Evolutionary conservation across 2,113 vertebrate genomes (phyloP).

Genomic region (Oncorhynchus nerka): DNA sequence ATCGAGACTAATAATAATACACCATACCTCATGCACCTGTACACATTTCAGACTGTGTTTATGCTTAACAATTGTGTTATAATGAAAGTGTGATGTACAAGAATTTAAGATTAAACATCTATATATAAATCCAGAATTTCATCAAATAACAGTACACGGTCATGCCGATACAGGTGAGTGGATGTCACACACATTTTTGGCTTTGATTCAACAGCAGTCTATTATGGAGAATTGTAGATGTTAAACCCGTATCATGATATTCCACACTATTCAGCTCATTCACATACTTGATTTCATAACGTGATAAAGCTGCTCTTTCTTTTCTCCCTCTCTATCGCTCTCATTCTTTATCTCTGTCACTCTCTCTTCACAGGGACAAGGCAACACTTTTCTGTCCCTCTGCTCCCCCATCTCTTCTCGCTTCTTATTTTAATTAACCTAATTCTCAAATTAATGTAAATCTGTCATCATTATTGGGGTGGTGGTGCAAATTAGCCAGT

Average conservation of each 20-base stretch:
- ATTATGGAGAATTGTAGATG: too few relatives aligned
- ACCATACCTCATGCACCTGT: background rate
- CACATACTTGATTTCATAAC: background rate
- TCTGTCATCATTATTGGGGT: background rate
- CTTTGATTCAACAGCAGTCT: background rate
- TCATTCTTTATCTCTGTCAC: background rate
- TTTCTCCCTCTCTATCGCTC: background rate
- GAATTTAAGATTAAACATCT: background rate
- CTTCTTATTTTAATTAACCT: background rate
- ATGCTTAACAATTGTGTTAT: background rate
- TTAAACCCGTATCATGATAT: background rate
- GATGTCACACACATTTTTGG: background rate
- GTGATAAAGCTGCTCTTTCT: background rate
- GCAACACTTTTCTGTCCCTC: background rate
- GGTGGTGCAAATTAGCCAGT: background rate
- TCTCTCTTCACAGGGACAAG: too few relatives aligned
- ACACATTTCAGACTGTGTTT: slow-evolving; percentile 2
- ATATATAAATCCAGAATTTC: too few relatives aligned
- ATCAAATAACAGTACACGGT: background rate
- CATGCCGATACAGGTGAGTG: background rate
- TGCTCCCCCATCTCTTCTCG: background rate
- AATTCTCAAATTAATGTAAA: background rate
- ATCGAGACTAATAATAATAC: background rate
- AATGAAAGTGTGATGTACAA: background rate
- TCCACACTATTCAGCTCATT: background rate